Conservation (phyloP, 1,140 invertebrate species). For the Brachionus manjavacas region DNA sequence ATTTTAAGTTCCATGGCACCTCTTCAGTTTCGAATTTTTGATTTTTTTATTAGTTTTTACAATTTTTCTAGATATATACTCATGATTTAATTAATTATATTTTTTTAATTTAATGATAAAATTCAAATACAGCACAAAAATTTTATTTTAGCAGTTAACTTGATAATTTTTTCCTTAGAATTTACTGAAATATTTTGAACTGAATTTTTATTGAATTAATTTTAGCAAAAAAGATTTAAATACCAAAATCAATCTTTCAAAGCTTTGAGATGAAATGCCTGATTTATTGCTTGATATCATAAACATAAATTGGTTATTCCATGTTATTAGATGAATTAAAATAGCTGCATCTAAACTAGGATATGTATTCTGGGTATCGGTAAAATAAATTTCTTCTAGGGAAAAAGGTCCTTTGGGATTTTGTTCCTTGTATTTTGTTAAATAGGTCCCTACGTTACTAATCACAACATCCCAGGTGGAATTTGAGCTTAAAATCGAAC, state of each 20-base stretch:
- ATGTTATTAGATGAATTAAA: not conserved
- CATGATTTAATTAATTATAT: too few species aligned
- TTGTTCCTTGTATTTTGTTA: not conserved
- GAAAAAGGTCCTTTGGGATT: not conserved
- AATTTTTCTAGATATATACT: too few species aligned
- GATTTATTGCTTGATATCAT: constrained; percentile 37
- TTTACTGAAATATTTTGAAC: not conserved
- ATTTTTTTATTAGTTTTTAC: too few species aligned
- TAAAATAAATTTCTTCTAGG: constrained; percentile 29
- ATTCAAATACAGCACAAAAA: too few species aligned
- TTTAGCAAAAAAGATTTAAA: not conserved
- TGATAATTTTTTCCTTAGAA: not conserved
- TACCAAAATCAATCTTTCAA: not conserved
- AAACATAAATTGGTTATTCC: constrained; percentile 38
- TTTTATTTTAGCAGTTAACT: too few species aligned
- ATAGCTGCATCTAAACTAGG: not conserved
- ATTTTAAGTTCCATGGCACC: too few species aligned
- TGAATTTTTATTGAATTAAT: not conserved
- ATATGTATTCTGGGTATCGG: not conserved
- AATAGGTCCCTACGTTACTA: constrained; percentile 21
- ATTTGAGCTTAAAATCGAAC: not conserved
- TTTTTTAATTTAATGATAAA: too few species aligned
- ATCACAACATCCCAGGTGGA: constrained; percentile 30
- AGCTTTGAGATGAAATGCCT: not conserved
- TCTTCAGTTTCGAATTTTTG: too few species aligned